Conservation (phyloP, 2,888 invertebrate genomes). For the Acleris laterana region DNA sequence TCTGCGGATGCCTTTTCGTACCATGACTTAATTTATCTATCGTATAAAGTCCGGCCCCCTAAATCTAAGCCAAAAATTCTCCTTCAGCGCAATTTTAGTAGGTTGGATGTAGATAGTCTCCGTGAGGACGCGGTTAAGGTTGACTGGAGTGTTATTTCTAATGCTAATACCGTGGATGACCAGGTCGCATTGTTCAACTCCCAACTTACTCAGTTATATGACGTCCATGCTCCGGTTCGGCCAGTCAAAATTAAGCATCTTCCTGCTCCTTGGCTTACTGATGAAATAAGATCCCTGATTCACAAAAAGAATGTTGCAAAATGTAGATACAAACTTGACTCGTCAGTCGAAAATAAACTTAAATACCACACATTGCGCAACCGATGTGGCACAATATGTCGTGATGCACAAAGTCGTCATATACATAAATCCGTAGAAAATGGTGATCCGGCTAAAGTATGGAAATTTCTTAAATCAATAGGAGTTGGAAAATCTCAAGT, state of each 20-base stretch:
- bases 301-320: constrained; percentile 31
- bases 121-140: neutral
- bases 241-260: constrained; percentile 16
- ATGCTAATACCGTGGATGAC: neutral
- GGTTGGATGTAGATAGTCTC: neutral
- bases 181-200: neutral
- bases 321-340: constrained; percentile 16
- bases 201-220: constrained; percentile 2
- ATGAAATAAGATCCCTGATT: constrained; percentile 22
- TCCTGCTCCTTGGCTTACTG: constrained; percentile 38
- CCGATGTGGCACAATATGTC: constrained; percentile 1
- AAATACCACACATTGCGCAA: neutral
- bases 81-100: neutral
- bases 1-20: neutral
- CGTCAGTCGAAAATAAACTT: constrained; percentile 9
- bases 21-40: neutral
- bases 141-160: neutral
- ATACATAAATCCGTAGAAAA: neutral
- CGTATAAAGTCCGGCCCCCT: neutral
- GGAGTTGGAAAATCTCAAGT: neutral
- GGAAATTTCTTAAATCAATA: neutral
- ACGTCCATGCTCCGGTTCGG: constrained; percentile 1
- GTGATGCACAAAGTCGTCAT: neutral
- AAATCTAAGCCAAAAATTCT: neutral
- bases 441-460: neutral